A percentile compares a stretch with the other conserved stretches of the same genome.
phyloP scores from a whole-genome alignment of 2,888 invertebrate genomes.

The Caenorhabditis plicata region DNA sequence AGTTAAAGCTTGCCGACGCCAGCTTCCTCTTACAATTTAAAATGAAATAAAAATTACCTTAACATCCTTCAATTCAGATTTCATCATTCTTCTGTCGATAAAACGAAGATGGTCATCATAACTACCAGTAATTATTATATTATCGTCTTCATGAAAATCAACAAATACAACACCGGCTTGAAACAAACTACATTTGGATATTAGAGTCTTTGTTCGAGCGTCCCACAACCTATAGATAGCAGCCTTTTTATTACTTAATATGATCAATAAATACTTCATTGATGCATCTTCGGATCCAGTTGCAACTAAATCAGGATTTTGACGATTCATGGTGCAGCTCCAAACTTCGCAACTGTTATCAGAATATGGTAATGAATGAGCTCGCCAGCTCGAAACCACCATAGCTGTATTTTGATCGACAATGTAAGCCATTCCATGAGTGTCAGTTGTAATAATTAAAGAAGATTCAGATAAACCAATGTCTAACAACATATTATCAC shows the following conservation, averaged over 20 bases:
- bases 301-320: slow-evolving; percentile 9
- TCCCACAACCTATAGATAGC: slow-evolving; percentile 30
- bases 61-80: slow-evolving; percentile 12
- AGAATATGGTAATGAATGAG: slow-evolving; percentile 36
- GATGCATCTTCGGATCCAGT: slow-evolving; percentile 39
- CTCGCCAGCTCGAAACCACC: slow-evolving; percentile 30
- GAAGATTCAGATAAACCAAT: slow-evolving; percentile 26
- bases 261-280: slow-evolving; percentile 16
- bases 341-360: slow-evolving; percentile 46
- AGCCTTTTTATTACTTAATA: background rate
- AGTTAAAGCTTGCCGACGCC: too few species aligned
- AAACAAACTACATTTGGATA: slow-evolving; percentile 21
- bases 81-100: slow-evolving; percentile 33
- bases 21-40: too few species aligned
- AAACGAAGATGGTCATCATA: slow-evolving; percentile 39
- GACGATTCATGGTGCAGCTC: slow-evolving; percentile 21
- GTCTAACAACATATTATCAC: slow-evolving; percentile 39
- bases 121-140: slow-evolving; percentile 34
- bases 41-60: slow-evolving; percentile 18
- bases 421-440: slow-evolving; percentile 27
- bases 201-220: slow-evolving; percentile 10
- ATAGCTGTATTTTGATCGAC: slow-evolving; percentile 26
- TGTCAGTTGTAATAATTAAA: slow-evolving; percentile 21
- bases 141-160: slow-evolving; percentile 14
- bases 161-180: slow-evolving; percentile 42